Conservation (phyloP, 64 coral and sea anemone species). For the Pocillopora damicornis region DNA sequence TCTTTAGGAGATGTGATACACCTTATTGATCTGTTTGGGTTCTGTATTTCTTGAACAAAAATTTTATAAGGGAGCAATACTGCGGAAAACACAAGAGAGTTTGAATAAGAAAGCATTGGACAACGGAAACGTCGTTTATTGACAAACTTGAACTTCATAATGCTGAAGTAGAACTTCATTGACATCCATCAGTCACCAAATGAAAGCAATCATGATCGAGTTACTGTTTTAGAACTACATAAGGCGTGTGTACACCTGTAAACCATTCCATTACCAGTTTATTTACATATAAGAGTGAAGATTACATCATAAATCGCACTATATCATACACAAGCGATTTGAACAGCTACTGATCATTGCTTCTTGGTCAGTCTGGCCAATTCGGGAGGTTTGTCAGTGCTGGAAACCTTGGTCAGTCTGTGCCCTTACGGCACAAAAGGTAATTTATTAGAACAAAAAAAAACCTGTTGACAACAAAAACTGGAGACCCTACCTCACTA, state of each 20-base stretch:
- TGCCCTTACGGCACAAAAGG: slow-evolving; percentile 24
- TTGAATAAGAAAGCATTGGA: slow-evolving; percentile 8
- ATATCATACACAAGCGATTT: slow-evolving; percentile 68
- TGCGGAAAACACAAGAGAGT: neutral
- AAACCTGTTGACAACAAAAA: slow-evolving; percentile 38
- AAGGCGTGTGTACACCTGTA: slow-evolving; percentile 39
- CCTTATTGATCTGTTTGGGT: neutral
- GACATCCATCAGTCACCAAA: slow-evolving; percentile 42
- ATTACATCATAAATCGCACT: slow-evolving; percentile 76
- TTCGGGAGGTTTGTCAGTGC: slow-evolving; percentile 51
- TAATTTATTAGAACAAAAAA: slow-evolving; percentile 51
- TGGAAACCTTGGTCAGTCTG: too few relatives aligned
- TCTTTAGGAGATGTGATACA: neutral
- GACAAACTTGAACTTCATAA: slow-evolving; percentile 43
- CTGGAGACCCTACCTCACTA: slow-evolving; percentile 40
- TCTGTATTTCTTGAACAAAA: neutral
- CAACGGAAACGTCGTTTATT: slow-evolving; percentile 48
- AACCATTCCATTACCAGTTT: slow-evolving; percentile 92
- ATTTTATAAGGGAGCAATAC: neutral
- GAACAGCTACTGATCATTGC: slow-evolving; percentile 16
- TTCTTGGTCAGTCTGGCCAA: slow-evolving; percentile 6
- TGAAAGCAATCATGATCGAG: slow-evolving; percentile 15
- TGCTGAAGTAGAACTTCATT: slow-evolving; percentile 41
- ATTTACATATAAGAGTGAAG: slow-evolving; percentile 96
- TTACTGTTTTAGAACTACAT: slow-evolving; percentile 32